phyloP scores from a whole-genome alignment of 1,140 invertebrate genomes.

The Microplitis mediator region DNA sequence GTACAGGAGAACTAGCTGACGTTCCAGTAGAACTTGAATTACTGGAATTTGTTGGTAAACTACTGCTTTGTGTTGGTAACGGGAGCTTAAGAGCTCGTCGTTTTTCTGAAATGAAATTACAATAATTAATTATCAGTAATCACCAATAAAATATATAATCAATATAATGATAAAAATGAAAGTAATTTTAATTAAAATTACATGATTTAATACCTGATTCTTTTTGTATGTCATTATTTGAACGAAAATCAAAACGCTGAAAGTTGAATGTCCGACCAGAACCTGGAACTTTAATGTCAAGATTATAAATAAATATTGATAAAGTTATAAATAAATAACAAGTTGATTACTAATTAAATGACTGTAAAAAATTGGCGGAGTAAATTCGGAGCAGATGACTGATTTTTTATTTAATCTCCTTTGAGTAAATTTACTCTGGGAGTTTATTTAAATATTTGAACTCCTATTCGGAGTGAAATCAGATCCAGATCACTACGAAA shows the following conservation, averaged over 20 bases:
- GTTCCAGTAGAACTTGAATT: slow-evolving; percentile 52
- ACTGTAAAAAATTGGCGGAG: neutral
- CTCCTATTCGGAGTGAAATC: too few relatives aligned
- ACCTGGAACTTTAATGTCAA: slow-evolving; percentile 40
- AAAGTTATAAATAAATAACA: slow-evolving; percentile 12
- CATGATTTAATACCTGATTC: slow-evolving; percentile 43
- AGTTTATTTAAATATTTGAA: too few relatives aligned
- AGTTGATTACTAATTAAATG: neutral
- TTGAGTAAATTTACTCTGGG: too few relatives aligned
- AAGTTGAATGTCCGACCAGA: slow-evolving; percentile 53
- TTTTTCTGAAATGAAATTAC: slow-evolving; percentile 49
- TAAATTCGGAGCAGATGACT: neutral
- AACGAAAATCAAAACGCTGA: slow-evolving; percentile 56
- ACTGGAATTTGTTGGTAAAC: slow-evolving; percentile 50
- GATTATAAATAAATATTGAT: slow-evolving; percentile 27
- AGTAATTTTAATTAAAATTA: too few relatives aligned
- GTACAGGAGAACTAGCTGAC: slow-evolving; percentile 46
- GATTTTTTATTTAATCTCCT: too few relatives aligned
- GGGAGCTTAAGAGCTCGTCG: slow-evolving; percentile 56
- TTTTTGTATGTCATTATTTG: slow-evolving; percentile 57
- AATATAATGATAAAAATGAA: neutral
- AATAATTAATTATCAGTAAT: too few relatives aligned
- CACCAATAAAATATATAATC: neutral
- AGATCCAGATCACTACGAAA: too few relatives aligned
- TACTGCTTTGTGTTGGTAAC: slow-evolving; percentile 52